Conservation (phyloP, 2,113 vertebrate genomes). For the Neolamprologus sp. region DNA sequence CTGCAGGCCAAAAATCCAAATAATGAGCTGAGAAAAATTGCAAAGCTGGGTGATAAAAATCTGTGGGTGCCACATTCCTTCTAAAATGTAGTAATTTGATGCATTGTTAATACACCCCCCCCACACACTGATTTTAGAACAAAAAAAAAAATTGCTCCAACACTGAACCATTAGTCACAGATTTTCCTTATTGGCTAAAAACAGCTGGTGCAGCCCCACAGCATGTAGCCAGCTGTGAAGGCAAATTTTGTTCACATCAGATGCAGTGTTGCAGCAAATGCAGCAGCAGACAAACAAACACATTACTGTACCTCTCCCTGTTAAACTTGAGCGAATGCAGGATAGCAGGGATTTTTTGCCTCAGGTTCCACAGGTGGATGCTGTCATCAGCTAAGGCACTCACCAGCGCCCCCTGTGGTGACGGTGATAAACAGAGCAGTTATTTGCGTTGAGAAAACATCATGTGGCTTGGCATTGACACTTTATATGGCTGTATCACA, state of each 20-base stretch:
- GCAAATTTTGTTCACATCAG: neutral
- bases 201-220: neutral
- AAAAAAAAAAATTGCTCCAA: neutral
- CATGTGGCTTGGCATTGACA: neutral
- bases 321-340: slow-evolving; percentile 96
- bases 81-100: neutral
- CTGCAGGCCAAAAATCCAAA: neutral
- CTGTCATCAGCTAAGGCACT: slow-evolving; percentile 98
- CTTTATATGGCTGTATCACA: neutral
- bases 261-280: neutral
- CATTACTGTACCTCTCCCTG: slow-evolving; percentile 83
- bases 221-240: neutral
- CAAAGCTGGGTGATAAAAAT: neutral
- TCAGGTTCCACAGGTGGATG: slow-evolving; percentile 96
- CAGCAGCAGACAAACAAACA: neutral
- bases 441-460: neutral
- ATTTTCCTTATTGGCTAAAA: neutral
- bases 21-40: neutral
- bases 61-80: neutral
- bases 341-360: slow-evolving; percentile 95
- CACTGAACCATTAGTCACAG: neutral
- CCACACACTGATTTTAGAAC: neutral
- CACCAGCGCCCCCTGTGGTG: slow-evolving; percentile 90
- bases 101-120: neutral
- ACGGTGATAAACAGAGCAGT: neutral